phyloP scores from a whole-genome alignment of 2,888 invertebrate genomes.

The Stenodema calcarata region DNA sequence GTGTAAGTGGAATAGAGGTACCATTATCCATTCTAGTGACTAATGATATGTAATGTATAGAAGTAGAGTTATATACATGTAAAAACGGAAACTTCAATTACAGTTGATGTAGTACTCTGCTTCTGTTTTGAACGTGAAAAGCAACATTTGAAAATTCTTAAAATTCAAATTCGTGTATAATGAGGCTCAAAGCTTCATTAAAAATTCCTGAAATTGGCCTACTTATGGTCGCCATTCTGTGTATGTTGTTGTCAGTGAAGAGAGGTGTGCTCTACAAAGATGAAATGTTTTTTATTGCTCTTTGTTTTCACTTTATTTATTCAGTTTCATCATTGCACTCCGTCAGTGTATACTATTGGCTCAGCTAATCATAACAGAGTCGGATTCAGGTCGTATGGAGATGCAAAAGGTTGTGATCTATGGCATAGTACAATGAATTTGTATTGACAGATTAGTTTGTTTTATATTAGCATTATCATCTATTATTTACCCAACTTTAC shows the following conservation, averaged over 20 bases:
- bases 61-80: conserved; percentile 2
- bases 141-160: not conserved
- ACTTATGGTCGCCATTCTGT: conserved; percentile 19
- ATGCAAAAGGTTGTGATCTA: conserved; percentile 22
- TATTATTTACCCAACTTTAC: not conserved
- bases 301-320: not conserved
- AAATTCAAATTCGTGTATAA: not conserved
- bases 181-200: not conserved
- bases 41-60: conserved; percentile 21
- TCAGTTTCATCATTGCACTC: not conserved
- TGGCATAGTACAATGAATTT: not conserved
- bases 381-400: not conserved
- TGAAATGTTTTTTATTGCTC: not conserved
- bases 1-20: conserved; percentile 1
- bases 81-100: not conserved
- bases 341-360: not conserved
- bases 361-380: not conserved
- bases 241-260: not conserved
- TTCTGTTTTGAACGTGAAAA: not conserved
- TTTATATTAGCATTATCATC: not conserved
- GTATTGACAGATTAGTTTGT: not conserved
- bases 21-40: conserved; percentile 28
- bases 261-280: not conserved
- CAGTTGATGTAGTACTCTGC: not conserved
- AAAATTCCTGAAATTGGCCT: conserved; percentile 17